These are phyloP conservation scores for Antitype chi DNA, from an alignment of 2,888 invertebrate species.

Conservation along the genomic window DNA sequence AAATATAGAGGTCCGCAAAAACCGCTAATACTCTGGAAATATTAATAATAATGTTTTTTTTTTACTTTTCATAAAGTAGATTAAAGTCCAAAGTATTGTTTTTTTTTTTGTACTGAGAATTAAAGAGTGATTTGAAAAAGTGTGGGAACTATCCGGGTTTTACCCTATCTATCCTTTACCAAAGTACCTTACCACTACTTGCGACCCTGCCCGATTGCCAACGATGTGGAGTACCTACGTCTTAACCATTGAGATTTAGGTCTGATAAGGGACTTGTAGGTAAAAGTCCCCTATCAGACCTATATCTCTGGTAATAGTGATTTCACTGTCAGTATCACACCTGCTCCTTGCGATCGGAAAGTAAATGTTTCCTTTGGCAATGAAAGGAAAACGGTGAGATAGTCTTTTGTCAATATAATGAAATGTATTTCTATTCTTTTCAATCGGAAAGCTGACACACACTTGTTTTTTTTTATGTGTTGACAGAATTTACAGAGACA, in stretches of 20 bases:
- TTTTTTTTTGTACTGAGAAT: too few species aligned
- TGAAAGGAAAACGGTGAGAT: neutral
- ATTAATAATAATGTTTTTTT: too few species aligned
- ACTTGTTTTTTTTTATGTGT: neutral
- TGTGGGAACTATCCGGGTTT: too few species aligned
- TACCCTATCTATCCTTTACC: neutral
- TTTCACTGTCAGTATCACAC: conserved; percentile 26
- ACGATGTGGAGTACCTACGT: conserved; percentile 14
- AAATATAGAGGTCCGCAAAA: too few species aligned
- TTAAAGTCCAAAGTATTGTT: too few species aligned
- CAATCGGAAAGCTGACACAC: neutral
- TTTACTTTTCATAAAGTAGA: too few species aligned
- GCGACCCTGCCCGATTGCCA: neutral
- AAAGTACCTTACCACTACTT: neutral
- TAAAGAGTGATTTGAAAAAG: too few species aligned
- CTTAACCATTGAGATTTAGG: conserved; percentile 11
- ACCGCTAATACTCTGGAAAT: too few species aligned
- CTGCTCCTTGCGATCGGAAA: conserved; percentile 6
- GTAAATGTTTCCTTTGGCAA: neutral
- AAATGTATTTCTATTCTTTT: conserved; percentile 3
- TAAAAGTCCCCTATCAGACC: too few species aligned
- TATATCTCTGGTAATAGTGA: neutral
- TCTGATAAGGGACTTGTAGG: conserved; percentile 8
- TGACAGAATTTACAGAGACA: neutral
- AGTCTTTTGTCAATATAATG: neutral